Conservation (phyloP, 2,888 invertebrate genomes). For the Pharmacophagus antenor region DNA sequence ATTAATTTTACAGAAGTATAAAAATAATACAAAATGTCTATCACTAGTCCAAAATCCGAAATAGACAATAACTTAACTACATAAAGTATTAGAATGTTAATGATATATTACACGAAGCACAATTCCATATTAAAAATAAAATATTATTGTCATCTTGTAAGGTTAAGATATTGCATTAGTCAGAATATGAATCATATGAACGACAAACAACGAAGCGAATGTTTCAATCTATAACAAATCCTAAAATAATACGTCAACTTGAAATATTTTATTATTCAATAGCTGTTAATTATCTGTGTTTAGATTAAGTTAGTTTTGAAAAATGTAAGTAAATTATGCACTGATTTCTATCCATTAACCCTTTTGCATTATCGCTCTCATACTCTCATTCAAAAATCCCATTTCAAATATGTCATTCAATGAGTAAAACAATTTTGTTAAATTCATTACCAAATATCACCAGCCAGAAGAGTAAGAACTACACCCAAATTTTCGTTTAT, state of each 20-base stretch:
- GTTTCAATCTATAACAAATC: conserved; percentile 1
- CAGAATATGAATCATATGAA: conserved; percentile 20
- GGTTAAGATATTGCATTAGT: conserved; percentile 23
- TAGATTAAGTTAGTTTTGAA: too few relatives aligned
- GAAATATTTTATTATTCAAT: not conserved
- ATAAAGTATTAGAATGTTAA: not conserved
- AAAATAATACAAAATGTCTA: too few relatives aligned
- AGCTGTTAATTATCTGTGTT: not conserved
- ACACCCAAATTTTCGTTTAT: too few relatives aligned
- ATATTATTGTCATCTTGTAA: conserved; percentile 1
- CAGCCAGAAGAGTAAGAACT: too few relatives aligned
- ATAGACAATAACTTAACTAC: not conserved
- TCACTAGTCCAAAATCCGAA: not conserved
- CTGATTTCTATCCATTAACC: too few relatives aligned
- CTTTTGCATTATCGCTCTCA: too few relatives aligned
- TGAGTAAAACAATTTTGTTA: too few relatives aligned
- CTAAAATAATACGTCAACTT: not conserved
- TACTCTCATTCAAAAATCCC: too few relatives aligned
- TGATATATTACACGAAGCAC: not conserved
- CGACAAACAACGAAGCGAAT: conserved; percentile 3
- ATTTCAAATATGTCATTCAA: too few relatives aligned
- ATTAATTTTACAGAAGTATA: too few relatives aligned
- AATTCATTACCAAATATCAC: too few relatives aligned
- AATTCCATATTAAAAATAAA: not conserved
- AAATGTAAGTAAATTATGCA: too few relatives aligned